phyloP scores from a whole-genome alignment of 2,113 vertebrate genomes.

The Gallinago paraguaiae region DNA sequence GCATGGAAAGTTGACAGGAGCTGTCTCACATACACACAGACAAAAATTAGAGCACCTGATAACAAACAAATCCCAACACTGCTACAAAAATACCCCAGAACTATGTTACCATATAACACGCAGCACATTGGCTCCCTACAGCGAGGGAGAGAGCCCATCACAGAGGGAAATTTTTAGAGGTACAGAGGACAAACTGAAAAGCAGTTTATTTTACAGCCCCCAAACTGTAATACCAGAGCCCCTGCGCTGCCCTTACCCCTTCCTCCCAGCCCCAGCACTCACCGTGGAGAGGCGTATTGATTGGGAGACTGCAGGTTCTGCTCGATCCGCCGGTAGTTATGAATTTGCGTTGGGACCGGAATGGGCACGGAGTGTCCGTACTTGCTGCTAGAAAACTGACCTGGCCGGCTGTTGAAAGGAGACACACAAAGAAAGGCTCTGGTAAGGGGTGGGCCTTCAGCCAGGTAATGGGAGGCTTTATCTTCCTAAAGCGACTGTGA shows the following conservation, averaged over 20 bases:
- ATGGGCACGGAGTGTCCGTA: conserved; percentile 86
- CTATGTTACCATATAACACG: neutral
- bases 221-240: neutral
- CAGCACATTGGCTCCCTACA: neutral
- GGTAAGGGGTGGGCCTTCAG: neutral
- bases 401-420: conserved; percentile 70
- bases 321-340: conserved; percentile 92
- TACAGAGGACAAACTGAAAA: neutral
- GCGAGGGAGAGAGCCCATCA: neutral
- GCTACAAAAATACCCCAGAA: neutral
- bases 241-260: accelerated
- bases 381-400: conserved; percentile 72
- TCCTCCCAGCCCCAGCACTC: neutral
- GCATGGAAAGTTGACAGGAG: neutral
- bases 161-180: neutral
- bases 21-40: neutral
- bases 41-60: neutral
- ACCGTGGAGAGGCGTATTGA: conserved; percentile 78
- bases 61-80: neutral
- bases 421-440: neutral
- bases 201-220: neutral
- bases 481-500: neutral
- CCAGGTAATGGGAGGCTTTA: neutral
- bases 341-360: conserved; percentile 92
- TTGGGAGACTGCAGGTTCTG: conserved; percentile 87